Percentiles rank a stretch among this genome's conserved stretches.
phyloP scores from a whole-genome alignment of 2,888 invertebrate genomes.

The Agrochola lychnidis region DNA sequence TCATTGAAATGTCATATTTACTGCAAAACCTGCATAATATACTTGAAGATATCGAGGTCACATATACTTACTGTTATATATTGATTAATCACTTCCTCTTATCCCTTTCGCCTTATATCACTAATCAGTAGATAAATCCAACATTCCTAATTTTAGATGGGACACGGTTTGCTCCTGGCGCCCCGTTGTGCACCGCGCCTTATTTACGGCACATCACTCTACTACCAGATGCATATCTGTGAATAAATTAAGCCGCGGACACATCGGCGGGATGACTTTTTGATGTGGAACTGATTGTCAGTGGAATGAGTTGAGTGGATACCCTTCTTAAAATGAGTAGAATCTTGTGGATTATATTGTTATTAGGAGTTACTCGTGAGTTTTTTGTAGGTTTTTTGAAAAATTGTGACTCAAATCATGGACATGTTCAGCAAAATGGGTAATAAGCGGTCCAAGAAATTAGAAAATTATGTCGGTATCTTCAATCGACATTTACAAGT shows the following conservation, averaged over 20 bases:
- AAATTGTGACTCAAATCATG: neutral
- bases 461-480: neutral
- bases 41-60: neutral
- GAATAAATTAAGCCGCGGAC: conserved; percentile 79
- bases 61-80: neutral
- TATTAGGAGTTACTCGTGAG: neutral
- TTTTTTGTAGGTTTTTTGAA: neutral
- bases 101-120: neutral
- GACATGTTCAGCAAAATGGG: too few relatives aligned
- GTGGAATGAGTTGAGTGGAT: conserved; percentile 41
- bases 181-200: conserved; percentile 55
- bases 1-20: neutral
- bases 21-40: neutral
- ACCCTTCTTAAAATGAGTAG: neutral
- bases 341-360: too few relatives aligned
- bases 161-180: conserved; percentile 36
- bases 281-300: conserved; percentile 76
- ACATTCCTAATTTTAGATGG: conserved; percentile 47
- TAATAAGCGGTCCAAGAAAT: neutral
- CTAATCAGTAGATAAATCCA: conserved; percentile 37
- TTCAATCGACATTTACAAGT: neutral
- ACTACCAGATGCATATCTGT: conserved; percentile 78
- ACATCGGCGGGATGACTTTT: conserved; percentile 75
- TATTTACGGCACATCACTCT: conserved; percentile 74
- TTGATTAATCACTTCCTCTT: neutral